Base-by-base conservation (phyloP, 2,888 invertebrate species). In the Deroplatys truncata region DNA sequence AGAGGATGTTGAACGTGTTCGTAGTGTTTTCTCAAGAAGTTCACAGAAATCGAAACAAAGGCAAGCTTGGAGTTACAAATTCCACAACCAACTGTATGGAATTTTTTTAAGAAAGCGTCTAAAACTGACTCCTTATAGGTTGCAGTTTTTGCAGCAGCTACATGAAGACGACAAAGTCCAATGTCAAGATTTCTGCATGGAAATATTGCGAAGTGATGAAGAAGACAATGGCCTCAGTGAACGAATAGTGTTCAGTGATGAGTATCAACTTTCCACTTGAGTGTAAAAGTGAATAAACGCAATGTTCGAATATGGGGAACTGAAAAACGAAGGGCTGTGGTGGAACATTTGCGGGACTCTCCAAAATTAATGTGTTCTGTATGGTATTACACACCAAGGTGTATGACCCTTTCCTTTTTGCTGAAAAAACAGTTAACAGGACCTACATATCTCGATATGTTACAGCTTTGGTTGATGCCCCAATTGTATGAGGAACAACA, bases 91-190 rank as follows among this genome's bases (percentile, higher is more conserved):
- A 84, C 88, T 83, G 83, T 88, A 28, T 88, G 84, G 88, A 84
- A 88, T 84, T 84, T n/a, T 88, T 88, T 88, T 88, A 31, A 15
- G 88, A 2, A 84, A 20, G 83, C 88, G 83, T 84, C 31, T 83
- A 29, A 31, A 84, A 88, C 20, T 88, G 5, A 49, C 35, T 88
- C 43, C 4, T 35, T 83, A 28, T 16, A 88, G 28, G 29, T 28
- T n/a, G 82, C 87, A 87, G 72, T 25, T 87, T 13, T 7, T 20
- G 31, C 85, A 85, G 85, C 31, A 28, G 28, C 85, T 85, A 31
- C 85, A 35, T 85, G 29, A 87, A 87, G 87, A 87, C 82, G n/a
- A n/a, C n/a, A 82, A 88, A 28, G 35, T 82, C 29, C 15, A 82
- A 88, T 25, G 13, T 31, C 31, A 20, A 56, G 86, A 86, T 86